Conservation (phyloP, 2,888 invertebrate species). For the Drosophila incognita region DNA sequence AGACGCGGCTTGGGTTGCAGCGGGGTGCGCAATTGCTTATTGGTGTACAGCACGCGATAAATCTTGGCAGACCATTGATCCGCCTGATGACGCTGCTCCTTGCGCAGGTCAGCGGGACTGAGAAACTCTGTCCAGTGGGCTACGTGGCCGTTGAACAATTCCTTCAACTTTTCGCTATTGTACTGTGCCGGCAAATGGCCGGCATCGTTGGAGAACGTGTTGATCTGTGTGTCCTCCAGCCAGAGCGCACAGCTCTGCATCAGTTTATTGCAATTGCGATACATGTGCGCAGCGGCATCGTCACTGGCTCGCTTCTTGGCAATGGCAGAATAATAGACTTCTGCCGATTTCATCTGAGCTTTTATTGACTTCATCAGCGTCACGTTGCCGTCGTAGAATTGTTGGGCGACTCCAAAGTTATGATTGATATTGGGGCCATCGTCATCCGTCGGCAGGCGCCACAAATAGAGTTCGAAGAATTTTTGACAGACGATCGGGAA, state of each 20-base stretch:
- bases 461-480: slow-evolving; percentile 90
- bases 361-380: slow-evolving; percentile 90
- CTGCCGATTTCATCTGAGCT: slow-evolving; percentile 88
- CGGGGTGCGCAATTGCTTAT: slow-evolving; percentile 60
- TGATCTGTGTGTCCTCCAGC: slow-evolving; percentile 92
- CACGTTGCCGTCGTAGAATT: slow-evolving; percentile 90
- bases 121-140: slow-evolving; percentile 90
- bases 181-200: slow-evolving; percentile 90
- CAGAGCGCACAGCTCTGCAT: slow-evolving; percentile 89
- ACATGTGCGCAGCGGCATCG: slow-evolving; percentile 80
- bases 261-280: slow-evolving; percentile 85
- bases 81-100: slow-evolving; percentile 86
- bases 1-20: slow-evolving; percentile 70
- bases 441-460: slow-evolving; percentile 86
- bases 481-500: slow-evolving; percentile 91
- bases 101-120: slow-evolving; percentile 87
- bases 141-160: slow-evolving; percentile 87
- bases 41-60: slow-evolving; percentile 82
- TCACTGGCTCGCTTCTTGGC: slow-evolving; percentile 84
- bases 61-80: slow-evolving; percentile 87
- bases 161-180: slow-evolving; percentile 88
- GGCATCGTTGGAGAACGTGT: slow-evolving; percentile 86
- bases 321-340: slow-evolving; percentile 86
- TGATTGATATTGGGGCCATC: slow-evolving; percentile 76
- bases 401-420: slow-evolving; percentile 88